These are phyloP conservation scores for Muschampia plurimacula DNA, from an alignment of 2,888 invertebrate genomes.

Conservation along the genomic window DNA sequence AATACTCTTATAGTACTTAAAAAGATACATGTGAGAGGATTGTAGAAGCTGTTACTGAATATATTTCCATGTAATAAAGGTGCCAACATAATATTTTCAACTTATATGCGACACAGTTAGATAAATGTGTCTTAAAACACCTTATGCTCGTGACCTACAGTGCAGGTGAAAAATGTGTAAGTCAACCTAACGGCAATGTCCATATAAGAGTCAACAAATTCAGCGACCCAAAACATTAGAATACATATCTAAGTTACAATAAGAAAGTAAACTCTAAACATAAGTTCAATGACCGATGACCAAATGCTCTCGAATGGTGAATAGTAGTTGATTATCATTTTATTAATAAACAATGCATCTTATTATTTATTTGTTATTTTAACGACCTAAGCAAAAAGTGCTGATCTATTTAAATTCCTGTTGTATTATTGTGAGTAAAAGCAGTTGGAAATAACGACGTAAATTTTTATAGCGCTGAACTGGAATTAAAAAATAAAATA, in stretches of 20 bases:
- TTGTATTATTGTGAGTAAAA: not conserved
- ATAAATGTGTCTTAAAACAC: not conserved
- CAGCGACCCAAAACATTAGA: conserved; percentile 19
- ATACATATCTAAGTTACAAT: conserved; percentile 16
- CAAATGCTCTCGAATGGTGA: conserved; percentile 45
- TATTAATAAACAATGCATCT: not conserved
- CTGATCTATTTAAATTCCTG: not conserved
- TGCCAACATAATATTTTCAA: no score
- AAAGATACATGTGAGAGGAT: no score
- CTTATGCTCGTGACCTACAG: not conserved
- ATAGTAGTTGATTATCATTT: not conserved
- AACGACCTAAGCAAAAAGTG: not conserved
- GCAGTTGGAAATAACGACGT: not conserved
- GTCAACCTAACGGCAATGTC: not conserved
- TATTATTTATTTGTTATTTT: not conserved
- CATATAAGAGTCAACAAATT: not conserved
- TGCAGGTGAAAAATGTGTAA: not conserved
- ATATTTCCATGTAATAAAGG: no score
- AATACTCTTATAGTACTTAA: no score
- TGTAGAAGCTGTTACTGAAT: no score
- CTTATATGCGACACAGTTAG: not conserved
- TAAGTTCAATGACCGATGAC: conserved; percentile 53
- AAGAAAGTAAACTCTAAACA: conserved; percentile 36
- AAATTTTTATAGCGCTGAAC: not conserved
- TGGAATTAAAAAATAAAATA: no score